phyloP scores from a whole-genome alignment of 2,797 vertebrate genomes.

The Sebastes hubbsi region DNA sequence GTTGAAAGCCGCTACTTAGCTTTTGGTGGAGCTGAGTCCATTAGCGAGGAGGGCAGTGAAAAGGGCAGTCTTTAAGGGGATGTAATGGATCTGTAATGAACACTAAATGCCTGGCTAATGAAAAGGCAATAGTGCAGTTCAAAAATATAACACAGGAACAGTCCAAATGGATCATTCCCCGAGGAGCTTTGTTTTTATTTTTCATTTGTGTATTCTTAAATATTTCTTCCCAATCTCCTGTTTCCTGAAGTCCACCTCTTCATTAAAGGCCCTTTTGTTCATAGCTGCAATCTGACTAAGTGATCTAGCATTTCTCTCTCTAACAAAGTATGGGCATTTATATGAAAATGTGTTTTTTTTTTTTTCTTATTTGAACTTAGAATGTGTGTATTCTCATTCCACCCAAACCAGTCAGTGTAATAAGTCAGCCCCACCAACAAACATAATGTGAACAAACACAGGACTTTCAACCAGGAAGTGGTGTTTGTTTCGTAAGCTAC shows the following conservation, averaged over 20 bases:
- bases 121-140: constrained; percentile 65
- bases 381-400: not conserved
- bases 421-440: not conserved
- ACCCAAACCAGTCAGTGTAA: not conserved
- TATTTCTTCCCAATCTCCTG: not conserved
- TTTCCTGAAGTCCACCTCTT: not conserved
- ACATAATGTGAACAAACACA: too few relatives aligned
- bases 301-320: not conserved
- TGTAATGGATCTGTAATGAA: constrained; percentile 72
- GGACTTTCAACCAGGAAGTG: too few relatives aligned
- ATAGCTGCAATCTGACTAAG: not conserved
- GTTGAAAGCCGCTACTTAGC: constrained; percentile 51
- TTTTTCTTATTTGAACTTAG: not conserved
- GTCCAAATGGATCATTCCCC: constrained; percentile 34
- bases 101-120: constrained; percentile 65
- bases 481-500: too few relatives aligned
- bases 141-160: constrained; percentile 49
- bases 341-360: not conserved
- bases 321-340: not conserved
- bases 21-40: constrained; percentile 56
- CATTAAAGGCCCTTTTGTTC: not conserved
- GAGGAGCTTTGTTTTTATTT: constrained; percentile 8
- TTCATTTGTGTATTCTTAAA: not conserved
- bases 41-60: constrained; percentile 56
- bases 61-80: constrained; percentile 62